Evolutionary conservation across 2,113 vertebrate genomes (phyloP), one percentile per base, ranked within the genome.

Genomic region (Solenodon paradoxus): DNA sequence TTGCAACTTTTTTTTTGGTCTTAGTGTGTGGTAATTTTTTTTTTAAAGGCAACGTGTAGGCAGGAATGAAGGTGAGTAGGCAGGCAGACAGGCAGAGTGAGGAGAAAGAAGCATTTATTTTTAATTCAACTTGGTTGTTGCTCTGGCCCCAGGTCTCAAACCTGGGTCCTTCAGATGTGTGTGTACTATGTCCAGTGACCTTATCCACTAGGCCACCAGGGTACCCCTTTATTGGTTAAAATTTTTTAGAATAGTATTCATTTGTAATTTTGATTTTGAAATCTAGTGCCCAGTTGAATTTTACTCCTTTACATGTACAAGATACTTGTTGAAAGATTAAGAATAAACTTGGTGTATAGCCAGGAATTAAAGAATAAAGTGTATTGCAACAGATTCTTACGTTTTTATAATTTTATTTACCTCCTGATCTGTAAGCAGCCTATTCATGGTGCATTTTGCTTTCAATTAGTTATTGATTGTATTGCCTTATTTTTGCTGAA

Each of bases 201-300:
- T n/a, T n/a, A n/a, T n/a, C n/a, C n/a, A n/a, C n/a, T n/a, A n/a
- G n/a, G n/a, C n/a, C n/a, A n/a, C n/a, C n/a, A n/a, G n/a, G n/a
- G n/a, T n/a, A n/a, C 9, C 53, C 13, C 53, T 61, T 15, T 61
- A 57, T n/a, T n/a, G n/a, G 42, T 86, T 88, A 64, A 88, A 47
- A 85, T 89, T 97, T 86, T 87, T 89, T 90, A 93, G 75, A 79
- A 28, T 19, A 85, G 35, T 82, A 68, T 94, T 96, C 19, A 61
- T 71, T 92, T 96, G 19, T 82, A 92, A 82, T 85, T 95, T 92
- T 94, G 57, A 68, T 91, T 92, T 93, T 97, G 83, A 68, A 95
- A 69, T 94, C 38, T 12, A 92, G 47, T 94, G 30, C 66, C 28
- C 19, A 80, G 7, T 71, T 90, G 81, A 72, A 8, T 82, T n/a